Base-by-base conservation (phyloP, 1,140 invertebrate genomes). In the Calosoma granatense region DNA sequence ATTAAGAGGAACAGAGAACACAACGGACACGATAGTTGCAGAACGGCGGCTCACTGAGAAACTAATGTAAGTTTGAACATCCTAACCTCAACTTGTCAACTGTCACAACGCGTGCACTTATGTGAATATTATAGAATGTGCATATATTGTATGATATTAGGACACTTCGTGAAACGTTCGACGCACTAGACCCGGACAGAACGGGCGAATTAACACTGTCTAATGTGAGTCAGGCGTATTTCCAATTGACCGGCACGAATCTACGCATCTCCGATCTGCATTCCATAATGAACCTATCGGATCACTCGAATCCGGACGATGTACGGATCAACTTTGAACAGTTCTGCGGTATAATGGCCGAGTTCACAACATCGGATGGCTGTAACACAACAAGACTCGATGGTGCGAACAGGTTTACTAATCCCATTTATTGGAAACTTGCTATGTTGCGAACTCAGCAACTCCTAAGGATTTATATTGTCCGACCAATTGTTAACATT, bases 301-400 rank as follows among this genome's bases (percentile, higher is more conserved):
- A 36, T 54, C 22, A 36, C 1, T 11, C n/a, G n/a, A 3, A 54
- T 54, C 19, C 22, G 1, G 17, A 54, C 36, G 15, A 30, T 30
- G 22, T 54, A 17, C 57, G 56, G 20, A 64, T 72, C 56, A 64
- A 59, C 39, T 81, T 80, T 66, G 78, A 81, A 62, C 72, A 73
- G 2, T 81, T 81, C 65, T 80, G 78, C 61, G 74, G 74, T 0
- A 68, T 78, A 20, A 73, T 80, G 59, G 78, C 78, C 2, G 79
- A 81, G 61, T 68, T 80, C 30, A 76, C 73, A 36, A 71, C 73
- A 14, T 73, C 76, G 51, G 65, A 64, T 39, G 61, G 63, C 30
- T 65, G 66, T 53, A 64, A 65, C 30, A 63, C 60, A 47, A 62
- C 61, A 19, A 39, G 63, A 63, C 57, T 64, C 51, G 60, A 47